phyloP scores from a whole-genome alignment of 2,113 vertebrate species.

The Sardina pilchardus region DNA sequence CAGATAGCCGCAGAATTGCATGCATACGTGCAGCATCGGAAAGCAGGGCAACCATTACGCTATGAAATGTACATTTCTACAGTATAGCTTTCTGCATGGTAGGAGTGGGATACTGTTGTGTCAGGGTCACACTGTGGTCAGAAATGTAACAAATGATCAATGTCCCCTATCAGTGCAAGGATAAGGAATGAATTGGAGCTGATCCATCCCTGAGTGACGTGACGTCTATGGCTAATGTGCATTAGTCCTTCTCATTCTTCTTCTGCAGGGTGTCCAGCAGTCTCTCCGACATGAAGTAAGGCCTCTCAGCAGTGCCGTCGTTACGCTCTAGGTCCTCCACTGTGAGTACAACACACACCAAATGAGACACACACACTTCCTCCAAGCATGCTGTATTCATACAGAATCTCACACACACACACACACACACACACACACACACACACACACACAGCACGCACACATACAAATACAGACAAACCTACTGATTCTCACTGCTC shows the following conservation, averaged over 20 bases:
- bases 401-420: not conserved
- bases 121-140: not conserved
- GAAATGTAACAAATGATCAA: not conserved
- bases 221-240: not conserved
- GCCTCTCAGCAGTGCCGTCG: slow-evolving; percentile 82
- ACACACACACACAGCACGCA: not conserved
- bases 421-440: not conserved
- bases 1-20: not conserved
- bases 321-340: slow-evolving; percentile 95
- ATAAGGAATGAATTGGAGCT: not conserved
- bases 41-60: no score
- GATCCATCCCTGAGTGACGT: not conserved
- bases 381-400: not conserved
- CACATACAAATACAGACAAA: not conserved
- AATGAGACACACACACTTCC: slow-evolving; percentile 32
- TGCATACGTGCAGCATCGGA: no score
- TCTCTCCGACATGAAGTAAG: slow-evolving; percentile 86
- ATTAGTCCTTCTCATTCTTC: slow-evolving; percentile 64
- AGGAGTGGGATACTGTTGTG: no score
- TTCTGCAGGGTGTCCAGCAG: slow-evolving; percentile 84
- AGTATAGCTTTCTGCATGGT: not conserved
- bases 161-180: not conserved
- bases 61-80: no score
- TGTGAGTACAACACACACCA: slow-evolving; percentile 63
- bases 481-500: not conserved